These are phyloP conservation scores for Xestoiulus laeticollis DNA, from an alignment of 2,888 invertebrate genomes.

Conservation along the genomic window DNA sequence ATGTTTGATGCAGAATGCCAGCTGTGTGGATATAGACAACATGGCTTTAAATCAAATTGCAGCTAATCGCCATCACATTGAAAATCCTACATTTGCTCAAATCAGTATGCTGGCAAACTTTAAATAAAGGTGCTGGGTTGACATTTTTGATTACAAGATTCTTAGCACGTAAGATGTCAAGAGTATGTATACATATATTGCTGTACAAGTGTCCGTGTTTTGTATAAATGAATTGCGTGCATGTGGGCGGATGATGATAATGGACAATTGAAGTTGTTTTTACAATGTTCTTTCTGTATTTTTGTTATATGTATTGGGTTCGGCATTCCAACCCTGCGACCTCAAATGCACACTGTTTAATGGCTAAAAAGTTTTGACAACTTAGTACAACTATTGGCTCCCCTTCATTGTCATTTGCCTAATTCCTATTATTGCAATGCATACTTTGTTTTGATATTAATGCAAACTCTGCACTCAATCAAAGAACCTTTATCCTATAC, in stretches of 20 bases:
- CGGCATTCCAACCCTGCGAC: slow-evolving; percentile 5
- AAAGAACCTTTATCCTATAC: too few relatives aligned
- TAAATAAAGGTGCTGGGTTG: not conserved
- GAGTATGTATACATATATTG: slow-evolving; percentile 27
- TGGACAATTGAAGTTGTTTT: not conserved
- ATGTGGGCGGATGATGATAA: not conserved
- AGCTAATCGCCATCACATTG: too few relatives aligned
- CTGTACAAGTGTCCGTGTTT: not conserved
- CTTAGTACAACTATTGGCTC: slow-evolving; percentile 13
- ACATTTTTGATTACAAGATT: slow-evolving; percentile 41
- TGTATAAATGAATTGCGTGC: not conserved
- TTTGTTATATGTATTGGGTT: not conserved
- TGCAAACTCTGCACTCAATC: too few relatives aligned
- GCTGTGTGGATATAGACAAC: too few relatives aligned
- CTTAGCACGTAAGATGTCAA: not conserved
- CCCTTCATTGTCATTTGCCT: not conserved
- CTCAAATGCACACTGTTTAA: slow-evolving; percentile 4
- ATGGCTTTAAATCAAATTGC: too few relatives aligned
- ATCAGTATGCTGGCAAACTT: too few relatives aligned
- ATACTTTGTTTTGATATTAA: too few relatives aligned
- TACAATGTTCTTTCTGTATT: not conserved
- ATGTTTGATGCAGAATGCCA: too few relatives aligned
- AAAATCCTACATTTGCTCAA: too few relatives aligned
- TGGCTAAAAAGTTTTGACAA: not conserved
- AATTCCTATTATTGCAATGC: too few relatives aligned